Evolutionary conservation across 2,113 vertebrate genomes (phyloP), one percentile per base, ranked within the genome.

Genomic region (Cryptomyrus ogoouensis): DNA sequence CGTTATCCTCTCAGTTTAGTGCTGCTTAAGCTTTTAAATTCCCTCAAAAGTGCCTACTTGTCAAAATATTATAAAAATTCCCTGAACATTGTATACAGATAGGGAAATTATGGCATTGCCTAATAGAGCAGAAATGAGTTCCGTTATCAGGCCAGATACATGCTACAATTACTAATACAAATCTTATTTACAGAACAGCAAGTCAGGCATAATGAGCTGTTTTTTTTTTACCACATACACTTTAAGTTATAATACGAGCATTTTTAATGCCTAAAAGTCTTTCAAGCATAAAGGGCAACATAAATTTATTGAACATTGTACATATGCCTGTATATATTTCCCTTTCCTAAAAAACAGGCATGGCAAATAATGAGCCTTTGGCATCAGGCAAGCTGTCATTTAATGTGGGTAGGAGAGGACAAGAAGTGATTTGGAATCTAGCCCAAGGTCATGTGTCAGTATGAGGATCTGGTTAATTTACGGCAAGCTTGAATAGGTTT

Each of bases 1-100:
- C 92, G 92, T 93, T 90, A 92, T 90, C 90, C 89, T 92, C 91
- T 93, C 88, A 93, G 91, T 94, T 93, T 88, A 87, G 89, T 90
- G 87, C 27, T 91, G 91, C 88, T 92, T 91, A 89, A 83, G 92
- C 89, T 62, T 66, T 86, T 88, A 89, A 89, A 87, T 88, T 89
- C 74, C 92, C 91, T 90, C 49, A 90, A 13, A 56, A 92, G 83
- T 47, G 10, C 31, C 21, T 88, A 50, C 35, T 53, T 62, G 88
- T 80, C 87, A 88, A 93, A 92, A 87, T 35, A 77, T 90, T 62
- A 83, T 58, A 53, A 88, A 46, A 84, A 46, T 62, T 46, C 21
- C 39, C 42, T 62, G 17, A 62, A 47, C 35, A 27, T 21, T 66
- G 13, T 46, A 58, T 50, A 89, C 24, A 46, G 13, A 56, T 53